Base-by-base conservation (phyloP, 2,113 vertebrate species). In the Tenrec ecaudatus region DNA sequence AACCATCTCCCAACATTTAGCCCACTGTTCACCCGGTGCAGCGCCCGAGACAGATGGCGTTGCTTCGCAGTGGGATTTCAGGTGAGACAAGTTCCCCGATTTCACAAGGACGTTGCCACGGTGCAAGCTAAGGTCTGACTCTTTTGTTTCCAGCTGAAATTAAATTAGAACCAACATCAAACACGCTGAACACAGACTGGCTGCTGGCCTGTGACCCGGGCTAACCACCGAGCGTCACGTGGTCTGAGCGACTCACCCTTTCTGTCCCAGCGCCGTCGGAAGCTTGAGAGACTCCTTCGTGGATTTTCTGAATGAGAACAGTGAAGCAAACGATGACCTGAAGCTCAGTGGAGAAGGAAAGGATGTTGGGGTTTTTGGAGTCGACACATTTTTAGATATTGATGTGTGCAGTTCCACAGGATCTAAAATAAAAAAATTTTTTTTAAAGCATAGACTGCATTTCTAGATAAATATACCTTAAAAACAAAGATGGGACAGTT, bases 301-400 rank as follows among this genome's bases (percentile, higher is more conserved):
- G 0, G 97, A 95, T 97, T 98, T 98, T 95, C 97, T 97, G 60
- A 98, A 98, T 43, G 98, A 98, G 91, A 98, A 98, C 43, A 98
- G 96, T 92, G 98, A 98, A 71, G 98, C 95, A 40, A 98, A 97
- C 0, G 98, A 98, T 3, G 98, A 98, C 81, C 97, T 97, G 90
- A 98, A 96, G 38, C 97, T 98, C 82, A 97, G 95, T 89, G 97
- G 95, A 9, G 98, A 97, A 90, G 97, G 0, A 66, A 73, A 4
- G 6, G 95, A 91, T 10, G 95, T 89, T 23, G 84, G 88, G 76
- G 69, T 97, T 92, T 98, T 98, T 78, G 86, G 97, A 81, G 96
- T 91, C 89, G 96, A 90, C 90, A 86, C 47, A 94, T 75, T 96
- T 89, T 97, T 90, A 43, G 47, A 8, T 89, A 94, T 95, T 36